Conservation (phyloP, 2,797 vertebrate genomes). For the Syndactyla subalaris region DNA sequence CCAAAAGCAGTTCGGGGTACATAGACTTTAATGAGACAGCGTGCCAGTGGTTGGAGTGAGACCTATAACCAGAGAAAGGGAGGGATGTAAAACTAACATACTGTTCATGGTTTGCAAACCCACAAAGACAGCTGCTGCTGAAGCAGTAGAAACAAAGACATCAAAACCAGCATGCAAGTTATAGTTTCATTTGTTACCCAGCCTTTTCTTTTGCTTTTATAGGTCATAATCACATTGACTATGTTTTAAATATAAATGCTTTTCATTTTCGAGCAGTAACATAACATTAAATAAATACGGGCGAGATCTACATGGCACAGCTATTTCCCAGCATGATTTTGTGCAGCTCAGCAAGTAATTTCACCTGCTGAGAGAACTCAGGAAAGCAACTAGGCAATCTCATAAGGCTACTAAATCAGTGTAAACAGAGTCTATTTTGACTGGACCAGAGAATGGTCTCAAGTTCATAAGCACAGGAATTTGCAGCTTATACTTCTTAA, state of each 20-base stretch:
- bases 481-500: conserved; percentile 25
- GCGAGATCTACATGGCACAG: conserved; percentile 5
- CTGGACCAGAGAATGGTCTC: neutral
- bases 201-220: conserved; percentile 25
- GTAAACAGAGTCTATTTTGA: conserved; percentile 46
- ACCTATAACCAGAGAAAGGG: neutral
- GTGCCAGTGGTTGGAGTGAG: neutral
- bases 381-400: conserved; percentile 32
- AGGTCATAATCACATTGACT: conserved; percentile 13
- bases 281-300: conserved; percentile 49
- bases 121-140: conserved; percentile 4
- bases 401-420: conserved; percentile 22
- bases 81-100: neutral
- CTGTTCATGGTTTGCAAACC: neutral
- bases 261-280: conserved; percentile 31
- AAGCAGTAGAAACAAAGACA: neutral
- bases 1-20: neutral
- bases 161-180: conserved; percentile 1
- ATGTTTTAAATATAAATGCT: conserved; percentile 41
- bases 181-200: conserved; percentile 30
- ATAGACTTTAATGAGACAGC: neutral
- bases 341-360: conserved; percentile 22
- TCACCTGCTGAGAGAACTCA: conserved; percentile 40
- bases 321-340: conserved; percentile 39
- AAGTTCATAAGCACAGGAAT: conserved; percentile 18